These are phyloP conservation scores for Limonius californicus DNA, from an alignment of 1,140 invertebrate genomes.

Conservation along the genomic window DNA sequence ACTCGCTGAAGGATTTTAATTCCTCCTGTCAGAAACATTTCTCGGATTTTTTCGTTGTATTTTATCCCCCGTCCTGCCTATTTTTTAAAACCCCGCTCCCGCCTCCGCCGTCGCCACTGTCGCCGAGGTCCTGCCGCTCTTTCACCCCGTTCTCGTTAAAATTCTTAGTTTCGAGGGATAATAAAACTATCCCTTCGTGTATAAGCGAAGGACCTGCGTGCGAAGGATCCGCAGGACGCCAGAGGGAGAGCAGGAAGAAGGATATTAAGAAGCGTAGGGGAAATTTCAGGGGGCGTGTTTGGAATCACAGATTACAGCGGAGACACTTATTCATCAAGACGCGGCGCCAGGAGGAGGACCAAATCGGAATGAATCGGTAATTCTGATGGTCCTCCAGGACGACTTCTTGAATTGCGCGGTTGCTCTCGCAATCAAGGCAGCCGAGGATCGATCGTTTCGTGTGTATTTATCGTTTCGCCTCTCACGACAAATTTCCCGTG, in stretches of 20 bases:
- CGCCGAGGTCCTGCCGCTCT: too few relatives aligned
- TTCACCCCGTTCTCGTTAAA: background rate
- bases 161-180: background rate
- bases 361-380: conserved; percentile 1
- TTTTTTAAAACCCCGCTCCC: background rate
- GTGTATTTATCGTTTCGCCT: too few relatives aligned
- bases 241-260: conserved; percentile 20
- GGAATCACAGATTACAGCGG: conserved; percentile 27
- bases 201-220: background rate
- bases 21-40: conserved; percentile 2
- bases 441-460: too few relatives aligned
- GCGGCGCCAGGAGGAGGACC: conserved; percentile 21
- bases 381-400: background rate
- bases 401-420: background rate
- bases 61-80: background rate
- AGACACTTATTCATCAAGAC: conserved; percentile 27
- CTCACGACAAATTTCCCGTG: too few relatives aligned
- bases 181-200: background rate
- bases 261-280: conserved; percentile 24
- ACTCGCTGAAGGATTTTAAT: conserved; percentile 6
- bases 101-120: too few relatives aligned
- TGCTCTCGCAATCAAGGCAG: background rate
- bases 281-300: conserved; percentile 20
- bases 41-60: background rate
- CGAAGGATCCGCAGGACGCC: background rate